Evolutionary conservation across 2,797 vertebrate species (phyloP), one percentile per base, ranked within the genome.

Genomic region (Crenichthys baileyi): DNA sequence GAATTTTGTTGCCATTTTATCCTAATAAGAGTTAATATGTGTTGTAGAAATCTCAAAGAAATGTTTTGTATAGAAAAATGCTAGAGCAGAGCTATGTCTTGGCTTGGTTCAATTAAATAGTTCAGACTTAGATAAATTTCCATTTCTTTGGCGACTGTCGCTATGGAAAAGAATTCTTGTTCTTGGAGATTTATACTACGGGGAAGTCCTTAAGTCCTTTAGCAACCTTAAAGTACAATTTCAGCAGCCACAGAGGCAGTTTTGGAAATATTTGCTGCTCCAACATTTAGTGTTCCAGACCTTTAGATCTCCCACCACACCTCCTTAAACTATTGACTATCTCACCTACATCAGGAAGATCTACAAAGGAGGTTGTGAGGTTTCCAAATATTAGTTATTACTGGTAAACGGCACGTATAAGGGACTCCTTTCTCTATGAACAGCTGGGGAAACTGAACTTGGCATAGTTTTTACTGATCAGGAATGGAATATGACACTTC

Each of bases 301-400:
- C 0, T 50, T 26, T 73, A 48, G 60, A 29, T 53, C 58, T 22
- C 1, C 29, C 2, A 1, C 70, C 22, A 61, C 31, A 77, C 61
- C 61, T 18, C 20, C 48, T 76, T n/a, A 24, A 76, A 22, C 48
- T 51, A 16, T 76, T 55, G 61, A 51, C 31, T 36, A 36, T 36
- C 31, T 36, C 31, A 36, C 2, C 48, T 18, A 70, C 31, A 22
- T 58, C 24, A 56, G 12, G 36, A 77, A 68, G 31, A 18, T 77
- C 51, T 70, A 11, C 11, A 61, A 39, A 48, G 22, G 44, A 53
- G 6, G 16, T n/a, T 0, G 0, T 67, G 60, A 26, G 44, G 48
- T 39, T 48, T 63, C 74, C 53, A 76, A 67, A 51, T 67, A 48
- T 29, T 56, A 77, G 39, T 70, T 65, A 13, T 26, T 77, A 3